A percentile compares a stretch with the other conserved stretches of the same genome.
Evolutionary conservation across 2,797 vertebrate genomes (phyloP).

Genomic region (Crocidura indochinensis): DNA sequence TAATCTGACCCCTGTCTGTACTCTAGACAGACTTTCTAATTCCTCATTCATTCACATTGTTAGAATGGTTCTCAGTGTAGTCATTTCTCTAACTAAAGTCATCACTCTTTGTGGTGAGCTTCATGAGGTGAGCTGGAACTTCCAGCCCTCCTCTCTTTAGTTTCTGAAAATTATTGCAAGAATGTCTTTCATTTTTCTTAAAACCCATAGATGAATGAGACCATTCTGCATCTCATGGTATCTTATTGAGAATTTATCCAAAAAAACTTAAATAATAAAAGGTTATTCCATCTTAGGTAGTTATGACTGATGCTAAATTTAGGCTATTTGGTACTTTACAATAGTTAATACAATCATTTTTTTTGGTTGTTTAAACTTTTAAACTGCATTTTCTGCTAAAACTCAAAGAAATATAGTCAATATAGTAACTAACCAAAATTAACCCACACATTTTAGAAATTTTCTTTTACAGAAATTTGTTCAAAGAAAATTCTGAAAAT

Average conservation of each 20-base stretch:
- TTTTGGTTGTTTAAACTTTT: neutral
- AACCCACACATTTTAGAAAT: neutral
- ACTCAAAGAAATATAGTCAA: neutral
- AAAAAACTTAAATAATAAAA: neutral
- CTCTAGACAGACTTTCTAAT: no score
- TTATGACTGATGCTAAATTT: neutral
- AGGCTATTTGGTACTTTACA: neutral
- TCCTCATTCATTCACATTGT: no score
- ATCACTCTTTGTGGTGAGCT: no score
- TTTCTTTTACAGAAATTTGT: neutral
- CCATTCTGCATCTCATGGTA: neutral
- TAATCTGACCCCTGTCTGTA: no score
- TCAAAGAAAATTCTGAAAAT: neutral
- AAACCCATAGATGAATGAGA: no score
- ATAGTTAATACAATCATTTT: neutral
- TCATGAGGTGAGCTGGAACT: no score
- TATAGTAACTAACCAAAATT: neutral
- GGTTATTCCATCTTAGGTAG: neutral
- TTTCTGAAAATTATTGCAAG: no score
- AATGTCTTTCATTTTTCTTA: no score
- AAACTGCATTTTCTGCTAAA: conserved; percentile 24
- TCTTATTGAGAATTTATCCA: neutral
- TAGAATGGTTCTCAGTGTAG: no score
- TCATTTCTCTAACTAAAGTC: no score
- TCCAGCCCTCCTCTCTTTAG: no score